These are phyloP conservation scores for Conopomorpha cramerella DNA, from an alignment of 1,140 invertebrate species.

Conservation along the genomic window DNA sequence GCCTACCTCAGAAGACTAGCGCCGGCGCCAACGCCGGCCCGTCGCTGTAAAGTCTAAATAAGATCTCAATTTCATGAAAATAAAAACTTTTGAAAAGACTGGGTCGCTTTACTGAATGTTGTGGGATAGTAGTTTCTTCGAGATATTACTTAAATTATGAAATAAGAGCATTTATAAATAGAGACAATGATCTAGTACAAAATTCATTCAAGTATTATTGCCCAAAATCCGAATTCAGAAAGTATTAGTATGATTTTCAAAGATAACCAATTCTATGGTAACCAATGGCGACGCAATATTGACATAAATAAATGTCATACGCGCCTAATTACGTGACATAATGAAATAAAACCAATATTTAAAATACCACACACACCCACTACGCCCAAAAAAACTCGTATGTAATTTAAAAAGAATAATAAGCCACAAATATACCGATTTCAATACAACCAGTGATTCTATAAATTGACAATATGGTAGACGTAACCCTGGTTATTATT, in stretches of 20 bases:
- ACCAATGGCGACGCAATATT: no score
- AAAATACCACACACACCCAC: no score
- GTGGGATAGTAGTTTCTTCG: constrained; percentile 57
- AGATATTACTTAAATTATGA: constrained; percentile 59
- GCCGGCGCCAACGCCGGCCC: constrained; percentile 26
- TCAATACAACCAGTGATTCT: no score
- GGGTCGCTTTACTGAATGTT: constrained; percentile 61
- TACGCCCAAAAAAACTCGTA: no score
- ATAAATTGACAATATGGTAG: no score
- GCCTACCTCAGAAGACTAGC: constrained; percentile 57
- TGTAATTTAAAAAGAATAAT: no score
- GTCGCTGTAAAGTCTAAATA: constrained; percentile 51
- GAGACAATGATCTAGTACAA: constrained; percentile 51
- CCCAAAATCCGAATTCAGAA: constrained; percentile 50
- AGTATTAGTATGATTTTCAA: constrained; percentile 47
- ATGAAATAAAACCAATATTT: no score
- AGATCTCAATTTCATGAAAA: constrained; percentile 62
- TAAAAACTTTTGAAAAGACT: constrained; percentile 59
- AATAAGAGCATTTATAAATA: constrained; percentile 52
- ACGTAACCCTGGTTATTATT: no score
- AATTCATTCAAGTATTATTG: constrained; percentile 56
- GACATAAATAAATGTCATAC: no score
- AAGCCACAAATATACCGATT: no score
- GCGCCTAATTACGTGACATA: no score
- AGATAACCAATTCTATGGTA: constrained; percentile 15